Percentiles rank a stretch among this genome's conserved stretches.
phyloP scores from a whole-genome alignment of 2,113 vertebrate genomes.

The Apeltes quadracus region DNA sequence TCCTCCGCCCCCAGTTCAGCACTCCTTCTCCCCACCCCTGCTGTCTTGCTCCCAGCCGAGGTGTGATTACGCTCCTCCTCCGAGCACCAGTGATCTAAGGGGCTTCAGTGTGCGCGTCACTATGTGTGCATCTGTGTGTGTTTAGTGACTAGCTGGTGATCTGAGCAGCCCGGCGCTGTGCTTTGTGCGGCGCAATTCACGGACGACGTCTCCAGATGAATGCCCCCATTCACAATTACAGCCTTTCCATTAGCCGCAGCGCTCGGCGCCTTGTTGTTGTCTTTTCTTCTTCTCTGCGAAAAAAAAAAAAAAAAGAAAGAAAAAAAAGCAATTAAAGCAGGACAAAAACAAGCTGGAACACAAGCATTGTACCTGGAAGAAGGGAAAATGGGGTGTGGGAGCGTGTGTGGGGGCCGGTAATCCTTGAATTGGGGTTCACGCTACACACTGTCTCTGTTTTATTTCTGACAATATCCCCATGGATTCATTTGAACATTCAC shows the following conservation, averaged over 20 bases:
- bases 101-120: conserved; percentile 39
- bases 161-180: conserved; percentile 71
- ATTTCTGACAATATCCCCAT: conserved; percentile 40
- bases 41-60: conserved; percentile 59
- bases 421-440: conserved; percentile 37
- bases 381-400: conserved; percentile 30
- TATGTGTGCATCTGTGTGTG: conserved; percentile 39
- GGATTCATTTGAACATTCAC: conserved; percentile 52
- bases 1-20: conserved; percentile 34
- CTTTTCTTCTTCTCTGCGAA: conserved; percentile 68
- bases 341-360: conserved; percentile 75
- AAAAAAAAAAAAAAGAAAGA: conserved; percentile 28
- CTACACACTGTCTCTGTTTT: conserved; percentile 41
- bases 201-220: conserved; percentile 78
- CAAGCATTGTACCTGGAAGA: conserved; percentile 65
- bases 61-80: conserved; percentile 74
- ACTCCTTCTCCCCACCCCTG: conserved; percentile 49
- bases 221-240: conserved; percentile 80
- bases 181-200: conserved; percentile 77
- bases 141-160: conserved; percentile 72
- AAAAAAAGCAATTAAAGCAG: conserved; percentile 79
- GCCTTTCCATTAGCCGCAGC: conserved; percentile 78
- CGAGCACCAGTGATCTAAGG: conserved; percentile 65
- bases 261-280: conserved; percentile 71
- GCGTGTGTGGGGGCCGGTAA: conserved; percentile 18